Percentiles rank a stretch among this genome's conserved stretches.
Conservation (phyloP, 2,888 invertebrate genomes). For the Tillus elongatus region DNA sequence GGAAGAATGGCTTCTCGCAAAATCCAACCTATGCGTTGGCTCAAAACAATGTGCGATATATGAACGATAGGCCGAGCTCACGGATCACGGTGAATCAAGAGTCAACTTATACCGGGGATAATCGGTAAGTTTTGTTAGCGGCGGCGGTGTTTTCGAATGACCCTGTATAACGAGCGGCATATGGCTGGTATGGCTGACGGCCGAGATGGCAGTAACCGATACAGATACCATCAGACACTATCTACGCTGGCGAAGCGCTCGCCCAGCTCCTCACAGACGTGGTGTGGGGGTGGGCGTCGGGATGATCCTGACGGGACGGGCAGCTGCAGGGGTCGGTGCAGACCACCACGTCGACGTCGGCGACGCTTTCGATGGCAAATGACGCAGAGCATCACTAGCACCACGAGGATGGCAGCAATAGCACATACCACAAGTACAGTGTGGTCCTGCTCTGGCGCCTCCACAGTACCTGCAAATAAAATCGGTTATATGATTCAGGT, state of each 20-base stretch:
- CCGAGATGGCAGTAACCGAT: slow-evolving; percentile 19
- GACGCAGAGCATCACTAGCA: slow-evolving; percentile 42
- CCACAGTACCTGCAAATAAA: slow-evolving; percentile 43
- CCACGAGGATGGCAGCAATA: slow-evolving; percentile 41
- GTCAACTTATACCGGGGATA: no score
- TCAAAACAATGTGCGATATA: no score
- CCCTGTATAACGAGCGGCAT: slow-evolving; percentile 31
- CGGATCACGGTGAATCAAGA: no score
- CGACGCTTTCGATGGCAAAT: slow-evolving; percentile 49
- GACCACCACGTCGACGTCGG: slow-evolving; percentile 42
- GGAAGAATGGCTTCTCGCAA: no score
- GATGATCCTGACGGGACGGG: slow-evolving; percentile 32
- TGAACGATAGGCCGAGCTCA: no score
- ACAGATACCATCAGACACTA: slow-evolving; percentile 47
- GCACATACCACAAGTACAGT: slow-evolving; percentile 34
- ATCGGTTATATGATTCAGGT: slow-evolving; percentile 33
- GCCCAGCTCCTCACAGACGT: slow-evolving; percentile 49
- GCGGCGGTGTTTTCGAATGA: slow-evolving; percentile 23
- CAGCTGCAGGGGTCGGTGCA: slow-evolving; percentile 38
- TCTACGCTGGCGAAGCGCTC: slow-evolving; percentile 49
- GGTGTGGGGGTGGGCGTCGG: slow-evolving; percentile 40
- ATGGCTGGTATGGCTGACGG: slow-evolving; percentile 36
- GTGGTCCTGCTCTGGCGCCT: slow-evolving; percentile 35
- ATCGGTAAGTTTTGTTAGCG: no score
- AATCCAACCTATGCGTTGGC: no score